Evolutionary conservation across 1,140 invertebrate species (phyloP), one percentile per base, ranked within the genome.

Genomic region (Cyrtorhinus lividipennis): DNA sequence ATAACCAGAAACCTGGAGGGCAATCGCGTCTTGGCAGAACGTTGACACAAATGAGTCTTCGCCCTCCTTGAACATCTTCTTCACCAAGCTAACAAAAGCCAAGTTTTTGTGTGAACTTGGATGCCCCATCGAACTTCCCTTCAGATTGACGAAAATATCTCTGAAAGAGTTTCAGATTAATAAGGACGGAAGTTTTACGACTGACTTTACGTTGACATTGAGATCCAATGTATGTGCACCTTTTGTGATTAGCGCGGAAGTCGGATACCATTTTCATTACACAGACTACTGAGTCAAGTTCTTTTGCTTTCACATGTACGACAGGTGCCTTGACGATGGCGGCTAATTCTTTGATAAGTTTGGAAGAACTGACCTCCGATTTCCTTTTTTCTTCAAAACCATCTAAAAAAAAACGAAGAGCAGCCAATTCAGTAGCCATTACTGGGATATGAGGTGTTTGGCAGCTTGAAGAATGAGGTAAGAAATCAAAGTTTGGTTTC

Each of bases 221-320:
- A 27, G 23, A 59, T 12, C 18, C 84, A 74, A 95, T 92, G 72
- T 90, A 93, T 67, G 86, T 84, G 74, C 84, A 74, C 96, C 93
- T 72, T 90, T 94, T 67, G 86, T 84, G 74, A 89, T 76, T 81
- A 27, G 84, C 79, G 65, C 92, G 79, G 71, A 85, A 97, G 69
- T 95, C 88, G 53, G 88, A 80, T 56, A 92, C 92, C 0, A 96
- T 79, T 68, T 88, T 86, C 66, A 86, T 87, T n/a, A 88, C 89
- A 69, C 89, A 81, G 24, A 87, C 79, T 10, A 93, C 91, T 23
- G 89, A 89, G 73, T 96, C 92, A 0, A 91, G 87, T 74, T 96
- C 87, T 71, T 97, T 92, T 18, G 81, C 86, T 73, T 97, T 95
- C 0, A 97, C 90, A 70, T 97, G 94, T 71, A 97, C 88, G 61